Evolutionary conservation across 2,113 vertebrate genomes (phyloP).

Genomic region (Balaenoptera acutorostrata): DNA sequence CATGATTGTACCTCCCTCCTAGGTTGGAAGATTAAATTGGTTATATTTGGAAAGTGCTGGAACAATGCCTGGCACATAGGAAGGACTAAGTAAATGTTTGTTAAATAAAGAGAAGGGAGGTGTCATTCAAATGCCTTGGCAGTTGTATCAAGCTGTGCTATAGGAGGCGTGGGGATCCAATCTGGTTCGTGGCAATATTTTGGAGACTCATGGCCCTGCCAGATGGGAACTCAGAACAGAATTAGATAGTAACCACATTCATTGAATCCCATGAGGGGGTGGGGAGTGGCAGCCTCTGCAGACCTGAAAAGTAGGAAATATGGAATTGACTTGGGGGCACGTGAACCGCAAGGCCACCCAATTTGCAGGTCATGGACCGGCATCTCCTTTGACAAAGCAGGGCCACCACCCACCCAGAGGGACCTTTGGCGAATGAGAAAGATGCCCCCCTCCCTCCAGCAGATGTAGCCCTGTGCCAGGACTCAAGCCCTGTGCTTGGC

Average conservation of each 20-base stretch:
- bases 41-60: neutral
- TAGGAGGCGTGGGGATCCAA: neutral
- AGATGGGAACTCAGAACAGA: neutral
- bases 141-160: neutral
- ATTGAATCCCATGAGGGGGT: neutral
- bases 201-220: neutral
- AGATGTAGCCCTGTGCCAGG: neutral
- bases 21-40: neutral
- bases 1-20: neutral
- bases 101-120: neutral
- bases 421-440: neutral
- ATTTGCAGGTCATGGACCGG: neutral
- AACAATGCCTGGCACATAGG: neutral
- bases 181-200: neutral
- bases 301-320: neutral
- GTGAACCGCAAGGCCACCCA: neutral
- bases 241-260: neutral
- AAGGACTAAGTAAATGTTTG: neutral
- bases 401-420: no score
- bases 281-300: neutral
- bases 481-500: neutral
- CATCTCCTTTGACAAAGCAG: neutral
- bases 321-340: neutral
- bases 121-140: neutral
- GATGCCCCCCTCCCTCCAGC: accelerated